A percentile compares a stretch with the other conserved stretches of the same genome.
These are phyloP conservation scores for Syrphus vitripennis DNA, from an alignment of 2,888 invertebrate species.

Conservation along the genomic window DNA sequence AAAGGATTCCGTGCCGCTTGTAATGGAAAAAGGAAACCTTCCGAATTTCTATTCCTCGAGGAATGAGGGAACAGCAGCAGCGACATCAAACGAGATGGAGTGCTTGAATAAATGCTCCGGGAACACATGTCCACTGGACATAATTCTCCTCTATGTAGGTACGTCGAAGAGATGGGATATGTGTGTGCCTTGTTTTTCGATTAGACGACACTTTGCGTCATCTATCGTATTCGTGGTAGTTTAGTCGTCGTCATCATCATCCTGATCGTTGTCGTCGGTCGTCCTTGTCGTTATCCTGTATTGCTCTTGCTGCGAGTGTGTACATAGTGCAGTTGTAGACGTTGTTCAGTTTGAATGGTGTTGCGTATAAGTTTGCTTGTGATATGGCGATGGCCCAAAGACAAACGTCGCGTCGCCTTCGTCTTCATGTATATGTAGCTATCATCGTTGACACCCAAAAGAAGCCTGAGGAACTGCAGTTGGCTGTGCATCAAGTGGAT, in stretches of 20 bases:
- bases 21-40: constrained; percentile 58
- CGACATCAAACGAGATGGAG: constrained; percentile 4
- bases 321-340: constrained; percentile 1
- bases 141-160: too few species aligned
- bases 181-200: constrained; percentile 53
- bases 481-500: constrained; percentile 59
- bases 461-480: constrained; percentile 33
- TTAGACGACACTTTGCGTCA: constrained; percentile 50
- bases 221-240: neutral
- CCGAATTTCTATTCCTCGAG: constrained; percentile 9
- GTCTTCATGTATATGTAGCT: neutral
- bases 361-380: constrained; percentile 37
- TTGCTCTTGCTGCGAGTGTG: neutral
- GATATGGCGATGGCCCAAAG: constrained; percentile 16
- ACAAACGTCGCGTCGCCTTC: neutral
- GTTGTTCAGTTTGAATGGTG: constrained; percentile 39
- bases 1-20: constrained; percentile 56
- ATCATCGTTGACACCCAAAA: constrained; percentile 30
- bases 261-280: constrained; percentile 1
- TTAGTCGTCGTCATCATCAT: neutral
- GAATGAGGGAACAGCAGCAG: neutral
- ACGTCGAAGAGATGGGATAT: constrained; percentile 22
- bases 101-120: constrained; percentile 44
- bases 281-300: constrained; percentile 1
- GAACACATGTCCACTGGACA: constrained; percentile 57